Conservation (phyloP, 2,888 invertebrate genomes). For the Podabrus alpinus region DNA sequence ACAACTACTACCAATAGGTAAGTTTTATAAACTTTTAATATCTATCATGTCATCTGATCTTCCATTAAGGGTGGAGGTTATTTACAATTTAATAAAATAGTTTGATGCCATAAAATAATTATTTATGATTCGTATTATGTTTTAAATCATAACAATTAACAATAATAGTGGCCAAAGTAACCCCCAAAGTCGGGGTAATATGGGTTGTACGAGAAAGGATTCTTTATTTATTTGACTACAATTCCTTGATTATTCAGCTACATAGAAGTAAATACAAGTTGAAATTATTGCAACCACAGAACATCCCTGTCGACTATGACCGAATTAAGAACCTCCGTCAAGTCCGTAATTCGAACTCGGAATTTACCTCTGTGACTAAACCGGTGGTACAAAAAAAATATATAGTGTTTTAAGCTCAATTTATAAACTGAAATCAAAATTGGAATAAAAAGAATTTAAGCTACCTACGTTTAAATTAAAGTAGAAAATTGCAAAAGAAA, state of each 20-base stretch:
- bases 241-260: background rate
- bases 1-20: constrained; percentile 41
- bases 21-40: constrained; percentile 29
- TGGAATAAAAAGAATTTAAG: too few relatives aligned
- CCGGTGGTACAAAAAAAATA: background rate
- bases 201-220: background rate
- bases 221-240: background rate
- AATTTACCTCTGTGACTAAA: background rate
- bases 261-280: background rate
- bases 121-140: background rate
- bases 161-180: background rate
- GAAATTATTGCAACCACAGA: background rate
- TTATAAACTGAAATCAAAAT: background rate
- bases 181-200: background rate
- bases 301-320: background rate
- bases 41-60: background rate
- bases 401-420: background rate
- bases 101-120: too few relatives aligned
- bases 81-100: too few relatives aligned
- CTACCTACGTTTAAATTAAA: too few relatives aligned
- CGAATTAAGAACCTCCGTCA: background rate
- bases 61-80: too few relatives aligned
- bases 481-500: background rate
- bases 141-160: background rate
- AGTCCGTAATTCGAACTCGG: background rate